These are phyloP conservation scores for Megaceryle alcyon DNA, from an alignment of 2,797 vertebrate species.

Conservation along the genomic window DNA sequence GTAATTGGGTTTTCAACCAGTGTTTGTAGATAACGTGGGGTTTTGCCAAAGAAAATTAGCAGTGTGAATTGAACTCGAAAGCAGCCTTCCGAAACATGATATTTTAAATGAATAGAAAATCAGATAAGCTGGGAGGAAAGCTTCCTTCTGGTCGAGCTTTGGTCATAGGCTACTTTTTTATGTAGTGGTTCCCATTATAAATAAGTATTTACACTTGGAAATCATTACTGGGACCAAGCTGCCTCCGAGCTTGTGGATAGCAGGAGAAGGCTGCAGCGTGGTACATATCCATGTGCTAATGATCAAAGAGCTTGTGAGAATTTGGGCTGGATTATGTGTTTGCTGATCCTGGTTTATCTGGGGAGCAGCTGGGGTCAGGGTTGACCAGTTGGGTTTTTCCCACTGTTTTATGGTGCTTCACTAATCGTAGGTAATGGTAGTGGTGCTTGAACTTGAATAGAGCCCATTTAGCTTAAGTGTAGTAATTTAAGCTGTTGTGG, in stretches of 20 bases:
- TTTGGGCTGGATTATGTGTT: background rate
- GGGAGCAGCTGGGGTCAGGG: background rate
- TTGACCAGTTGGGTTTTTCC: background rate
- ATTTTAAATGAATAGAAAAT: slow-evolving; percentile 28
- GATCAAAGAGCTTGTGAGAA: background rate
- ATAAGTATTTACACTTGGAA: background rate
- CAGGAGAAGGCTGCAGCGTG: background rate
- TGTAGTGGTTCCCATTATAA: background rate
- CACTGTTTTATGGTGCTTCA: background rate
- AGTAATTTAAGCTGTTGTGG: background rate
- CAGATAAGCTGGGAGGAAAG: slow-evolving; percentile 52
- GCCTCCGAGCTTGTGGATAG: background rate
- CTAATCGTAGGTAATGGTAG: background rate
- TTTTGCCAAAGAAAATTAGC: slow-evolving; percentile 53
- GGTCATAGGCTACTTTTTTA: background rate
- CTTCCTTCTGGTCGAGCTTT: slow-evolving; percentile 21
- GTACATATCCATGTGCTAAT: background rate
- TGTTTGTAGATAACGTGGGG: background rate
- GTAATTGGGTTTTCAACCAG: background rate
- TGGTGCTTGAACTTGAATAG: background rate
- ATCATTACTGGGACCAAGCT: background rate
- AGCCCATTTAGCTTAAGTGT: background rate
- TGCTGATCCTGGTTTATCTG: background rate
- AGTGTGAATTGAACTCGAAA: slow-evolving; percentile 4
- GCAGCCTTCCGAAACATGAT: background rate